Evolutionary conservation across 2,888 invertebrate species (phyloP), one percentile per base, ranked within the genome.

Genomic region (Pristionchus exspectatus): DNA sequence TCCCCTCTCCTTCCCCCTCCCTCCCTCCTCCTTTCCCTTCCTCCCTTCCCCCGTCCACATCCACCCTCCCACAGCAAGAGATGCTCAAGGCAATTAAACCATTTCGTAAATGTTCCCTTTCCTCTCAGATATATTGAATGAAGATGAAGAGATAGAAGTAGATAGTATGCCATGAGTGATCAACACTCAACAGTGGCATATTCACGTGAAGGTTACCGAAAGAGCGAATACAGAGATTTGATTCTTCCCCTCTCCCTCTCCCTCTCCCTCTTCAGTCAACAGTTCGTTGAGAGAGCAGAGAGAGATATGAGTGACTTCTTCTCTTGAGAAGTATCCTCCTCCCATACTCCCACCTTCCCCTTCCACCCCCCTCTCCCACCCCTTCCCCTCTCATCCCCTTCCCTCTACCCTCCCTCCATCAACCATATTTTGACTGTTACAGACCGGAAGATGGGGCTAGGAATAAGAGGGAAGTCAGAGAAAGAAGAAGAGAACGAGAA

Each of bases 51-150:
- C 69, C 72, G 72, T 72, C 72, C 72, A 72, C 72, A 72, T 72
- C 72, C 77, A 72, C 72, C 72, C 72, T 72, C 72, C 18, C 72
- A 33, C 72, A 72, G 72, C 72, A 72, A 30, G 3, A 72, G 72
- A 33, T 30, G 74, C 27, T 44, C 44, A 77, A 77, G 74, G 74
- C 74, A 77, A 77, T 77, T 77, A 77, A 77, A 44, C 74, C 74
- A 77, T 77, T 77, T 44, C 74, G 74, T 44, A 77, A 44, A 77
- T 21, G 44, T 44, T 44, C 74, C 74, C 27, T 77, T 44, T 69
- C 30, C 27, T 30, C 63, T 24, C 18, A 59, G 18, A 59, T 59
- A 59, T 59, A 27, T 66, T 30, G 74, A 74, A 14, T n/a, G 44
- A 74, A 74, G 74, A 74, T 21, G 38, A 30, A 44, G 74, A 77